Evolutionary conservation across 2,113 vertebrate species (phyloP), one percentile per base, ranked within the genome.

Genomic region (Zootoca vivipara): DNA sequence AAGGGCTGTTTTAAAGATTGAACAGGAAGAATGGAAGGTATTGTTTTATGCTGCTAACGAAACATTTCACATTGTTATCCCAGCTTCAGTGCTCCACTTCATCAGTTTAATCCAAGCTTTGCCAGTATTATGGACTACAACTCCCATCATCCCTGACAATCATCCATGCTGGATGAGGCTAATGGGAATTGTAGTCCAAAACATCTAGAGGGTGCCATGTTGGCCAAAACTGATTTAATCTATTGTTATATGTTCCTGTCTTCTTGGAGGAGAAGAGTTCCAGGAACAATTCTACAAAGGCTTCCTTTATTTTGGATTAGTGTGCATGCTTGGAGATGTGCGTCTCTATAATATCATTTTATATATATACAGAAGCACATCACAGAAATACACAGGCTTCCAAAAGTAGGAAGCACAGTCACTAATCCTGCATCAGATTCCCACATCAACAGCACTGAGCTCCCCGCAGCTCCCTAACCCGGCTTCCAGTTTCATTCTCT

Each of bases 11-110:
- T 94, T 99, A 73, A 97, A 96, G 82, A 98, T 99, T 86, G 98
- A 99, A 87, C 97, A 98, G 28, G 99, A 99, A 93, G 98, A 99
- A 86, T 99, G 99, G 98, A 98, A 98, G 98, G 98, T 98, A 96
- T 72, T 18, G 22, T 38, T 65, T 64, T 4, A 46, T 22, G 10
- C 33, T 15, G 15, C 28, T 82, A 46, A 67, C 87, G 84, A 90
- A 78, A 85, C 64, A 89, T 83, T 91, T 73, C 85, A 82, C 78
- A 87, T 75, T 79, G 91, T 91, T 72, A 74, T 3, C 2, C 20
- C 78, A 62, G 13, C 56, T 0, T 38, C 30, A 28, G 9, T 62
- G 28, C 62, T 81, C 58, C 67, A 70, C 12, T 24, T 64, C 12
- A 74, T 33, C 56, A 16, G 10, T 82, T 74, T 72, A 40, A 62